Evolutionary conservation across 2,113 vertebrate species (phyloP).

Genomic region (Dipodomys merriami): DNA sequence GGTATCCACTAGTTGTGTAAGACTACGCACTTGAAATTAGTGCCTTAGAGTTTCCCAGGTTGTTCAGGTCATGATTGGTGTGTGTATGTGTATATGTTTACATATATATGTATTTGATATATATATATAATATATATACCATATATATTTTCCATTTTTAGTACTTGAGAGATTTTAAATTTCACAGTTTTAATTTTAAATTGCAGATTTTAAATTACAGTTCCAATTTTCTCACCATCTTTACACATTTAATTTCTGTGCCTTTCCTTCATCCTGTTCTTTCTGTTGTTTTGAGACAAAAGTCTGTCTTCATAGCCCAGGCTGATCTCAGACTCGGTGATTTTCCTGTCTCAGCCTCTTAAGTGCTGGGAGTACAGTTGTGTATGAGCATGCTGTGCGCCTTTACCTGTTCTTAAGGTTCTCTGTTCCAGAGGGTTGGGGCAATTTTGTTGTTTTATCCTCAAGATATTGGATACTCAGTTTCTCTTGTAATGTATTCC

Average conservation of each 20-base stretch:
- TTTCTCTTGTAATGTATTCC: background rate
- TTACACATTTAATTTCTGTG: background rate
- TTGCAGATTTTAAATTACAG: too few species aligned
- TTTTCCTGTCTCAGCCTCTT: background rate
- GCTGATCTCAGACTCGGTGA: too few species aligned
- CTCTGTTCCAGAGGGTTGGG: background rate
- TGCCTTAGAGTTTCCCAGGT: conserved; percentile 1
- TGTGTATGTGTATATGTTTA: too few species aligned
- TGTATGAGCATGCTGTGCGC: background rate
- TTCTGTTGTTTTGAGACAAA: background rate
- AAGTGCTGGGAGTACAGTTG: background rate
- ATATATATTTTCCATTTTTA: conserved; percentile 33
- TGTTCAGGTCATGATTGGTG: conserved; percentile 17
- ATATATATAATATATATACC: too few species aligned
- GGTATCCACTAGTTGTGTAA: background rate
- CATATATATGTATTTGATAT: too few species aligned
- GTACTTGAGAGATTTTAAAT: background rate
- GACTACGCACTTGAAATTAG: background rate
- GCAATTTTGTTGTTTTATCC: background rate
- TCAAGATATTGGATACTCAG: background rate
- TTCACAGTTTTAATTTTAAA: background rate
- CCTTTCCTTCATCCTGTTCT: background rate
- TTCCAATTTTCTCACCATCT: background rate
- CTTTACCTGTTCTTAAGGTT: background rate
- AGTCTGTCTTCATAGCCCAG: background rate